Evolutionary conservation across 2,888 invertebrate species (phyloP).

Genomic region (Melieria omissa): DNA sequence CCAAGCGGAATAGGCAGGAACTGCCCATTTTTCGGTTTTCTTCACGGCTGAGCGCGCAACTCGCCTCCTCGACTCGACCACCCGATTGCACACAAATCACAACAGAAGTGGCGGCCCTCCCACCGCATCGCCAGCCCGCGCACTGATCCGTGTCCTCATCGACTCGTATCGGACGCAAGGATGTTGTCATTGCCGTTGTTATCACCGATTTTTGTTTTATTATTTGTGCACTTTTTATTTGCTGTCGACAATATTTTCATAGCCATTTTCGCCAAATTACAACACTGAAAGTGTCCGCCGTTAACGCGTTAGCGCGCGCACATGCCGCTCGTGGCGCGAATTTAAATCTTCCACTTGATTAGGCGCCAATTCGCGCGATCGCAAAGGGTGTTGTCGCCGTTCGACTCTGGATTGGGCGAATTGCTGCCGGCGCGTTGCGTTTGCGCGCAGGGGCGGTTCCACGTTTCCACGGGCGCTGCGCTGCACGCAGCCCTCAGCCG

Average conservation of each 20-base stretch:
- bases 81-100: constrained; percentile 45
- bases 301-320: neutral
- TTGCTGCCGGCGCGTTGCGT: neutral
- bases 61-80: constrained; percentile 23
- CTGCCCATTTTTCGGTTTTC: constrained; percentile 45
- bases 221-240: constrained; percentile 19
- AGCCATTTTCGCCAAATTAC: constrained; percentile 26
- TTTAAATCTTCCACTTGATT: constrained; percentile 61
- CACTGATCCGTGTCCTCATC: neutral
- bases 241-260: neutral
- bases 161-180: neutral
- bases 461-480: neutral
- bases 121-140: constrained; percentile 5
- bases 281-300: constrained; percentile 30
- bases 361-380: constrained; percentile 50
- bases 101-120: constrained; percentile 43
- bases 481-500: neutral
- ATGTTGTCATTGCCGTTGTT: constrained; percentile 19
- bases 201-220: constrained; percentile 16
- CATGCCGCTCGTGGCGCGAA: constrained; percentile 33
- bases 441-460: neutral
- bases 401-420: constrained; percentile 16
- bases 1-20: constrained; percentile 38
- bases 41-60: constrained; percentile 29
- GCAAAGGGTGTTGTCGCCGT: constrained; percentile 42